Conservation (phyloP, 2,113 vertebrate genomes). For the Chrysochloris asiatica region DNA sequence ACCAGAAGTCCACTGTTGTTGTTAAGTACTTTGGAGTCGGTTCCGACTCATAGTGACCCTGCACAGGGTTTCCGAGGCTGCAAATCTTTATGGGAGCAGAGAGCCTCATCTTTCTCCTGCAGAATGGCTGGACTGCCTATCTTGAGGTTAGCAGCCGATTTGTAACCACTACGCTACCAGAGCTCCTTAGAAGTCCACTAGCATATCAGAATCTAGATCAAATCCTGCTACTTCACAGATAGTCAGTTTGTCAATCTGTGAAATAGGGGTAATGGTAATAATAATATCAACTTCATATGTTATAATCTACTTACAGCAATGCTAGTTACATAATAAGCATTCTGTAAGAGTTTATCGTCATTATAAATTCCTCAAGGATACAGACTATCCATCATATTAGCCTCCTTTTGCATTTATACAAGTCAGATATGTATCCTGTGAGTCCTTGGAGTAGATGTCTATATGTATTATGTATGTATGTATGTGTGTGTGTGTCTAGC, state of each 20-base stretch:
- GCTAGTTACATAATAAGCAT: not conserved
- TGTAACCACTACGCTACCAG: no score
- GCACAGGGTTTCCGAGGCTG: no score
- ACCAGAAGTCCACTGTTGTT: no score
- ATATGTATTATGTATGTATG: not conserved
- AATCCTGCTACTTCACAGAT: not conserved
- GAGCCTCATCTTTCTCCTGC: no score
- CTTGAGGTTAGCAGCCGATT: no score
- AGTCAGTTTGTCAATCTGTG: not conserved
- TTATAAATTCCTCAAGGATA: not conserved
- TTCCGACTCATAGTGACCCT: no score
- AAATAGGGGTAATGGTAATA: constrained; percentile 3
- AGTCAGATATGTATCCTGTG: not conserved
- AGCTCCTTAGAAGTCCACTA: no score
- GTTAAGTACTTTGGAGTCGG: no score
- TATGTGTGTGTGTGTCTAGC: not conserved
- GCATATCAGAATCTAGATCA: not conserved
- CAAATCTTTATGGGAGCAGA: no score
- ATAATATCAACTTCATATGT: not conserved
- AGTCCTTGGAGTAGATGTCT: not conserved
- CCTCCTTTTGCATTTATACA: constrained; percentile 23
- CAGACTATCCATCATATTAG: not conserved
- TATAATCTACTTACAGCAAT: not conserved
- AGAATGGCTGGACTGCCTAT: no score
- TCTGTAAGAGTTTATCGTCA: not conserved